These are phyloP conservation scores for Apis florea DNA, from an alignment of 1,140 invertebrate genomes.

Conservation along the genomic window DNA sequence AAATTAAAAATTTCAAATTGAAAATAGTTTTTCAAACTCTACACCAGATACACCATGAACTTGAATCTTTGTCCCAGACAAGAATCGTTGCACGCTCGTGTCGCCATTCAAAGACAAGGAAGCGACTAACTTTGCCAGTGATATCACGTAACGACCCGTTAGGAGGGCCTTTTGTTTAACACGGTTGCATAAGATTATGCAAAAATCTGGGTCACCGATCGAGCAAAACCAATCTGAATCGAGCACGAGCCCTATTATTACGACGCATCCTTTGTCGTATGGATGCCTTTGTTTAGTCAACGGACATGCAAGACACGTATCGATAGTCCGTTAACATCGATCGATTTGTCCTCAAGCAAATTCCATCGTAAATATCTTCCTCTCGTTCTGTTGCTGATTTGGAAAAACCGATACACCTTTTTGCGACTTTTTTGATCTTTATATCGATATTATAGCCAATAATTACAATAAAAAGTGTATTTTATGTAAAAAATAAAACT, in stretches of 20 bases:
- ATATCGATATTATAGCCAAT: too few relatives aligned
- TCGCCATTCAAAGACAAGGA: slow-evolving; percentile 11
- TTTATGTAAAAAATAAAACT: too few relatives aligned
- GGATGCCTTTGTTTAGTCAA: slow-evolving; percentile 22
- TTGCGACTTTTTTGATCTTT: too few relatives aligned
- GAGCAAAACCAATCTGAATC: slow-evolving; percentile 38
- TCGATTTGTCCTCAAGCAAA: slow-evolving; percentile 42
- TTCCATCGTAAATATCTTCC: slow-evolving; percentile 20
- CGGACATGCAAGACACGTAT: slow-evolving; percentile 43
- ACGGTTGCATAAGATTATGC: slow-evolving; percentile 64
- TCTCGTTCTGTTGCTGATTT: neutral
- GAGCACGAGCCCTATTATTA: slow-evolving; percentile 14
- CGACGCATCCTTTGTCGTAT: neutral
- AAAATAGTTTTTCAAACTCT: too few relatives aligned
- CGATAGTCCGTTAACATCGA: slow-evolving; percentile 49
- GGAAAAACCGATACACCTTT: neutral
- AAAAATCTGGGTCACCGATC: slow-evolving; percentile 56
- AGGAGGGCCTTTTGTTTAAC: slow-evolving; percentile 56
- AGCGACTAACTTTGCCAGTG: slow-evolving; percentile 12
- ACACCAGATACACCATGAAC: neutral
- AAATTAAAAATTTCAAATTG: neutral
- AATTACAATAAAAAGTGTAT: too few relatives aligned
- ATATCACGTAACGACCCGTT: slow-evolving; percentile 60
- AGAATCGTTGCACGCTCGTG: neutral
- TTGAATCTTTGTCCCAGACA: slow-evolving; percentile 7